These are phyloP conservation scores for Drosophila nannoptera DNA, from an alignment of 1,140 invertebrate genomes.

Conservation along the genomic window DNA sequence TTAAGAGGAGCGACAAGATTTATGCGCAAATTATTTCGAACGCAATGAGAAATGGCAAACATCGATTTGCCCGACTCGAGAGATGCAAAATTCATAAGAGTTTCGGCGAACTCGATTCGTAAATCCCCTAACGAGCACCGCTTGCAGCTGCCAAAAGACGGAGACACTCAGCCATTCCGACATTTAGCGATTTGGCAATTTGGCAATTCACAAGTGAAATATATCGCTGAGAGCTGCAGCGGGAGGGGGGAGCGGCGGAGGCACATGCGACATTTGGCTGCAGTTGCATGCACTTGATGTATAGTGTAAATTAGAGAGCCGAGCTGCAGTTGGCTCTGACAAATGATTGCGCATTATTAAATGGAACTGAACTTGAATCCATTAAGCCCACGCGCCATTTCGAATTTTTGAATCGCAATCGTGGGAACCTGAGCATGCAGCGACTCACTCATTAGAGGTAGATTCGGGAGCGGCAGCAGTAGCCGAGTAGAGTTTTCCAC, in stretches of 20 bases:
- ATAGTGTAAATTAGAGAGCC: constrained; percentile 64
- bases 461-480: not conserved
- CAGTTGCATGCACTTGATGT: constrained; percentile 33
- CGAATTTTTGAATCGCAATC: constrained; percentile 59
- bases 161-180: constrained; percentile 16
- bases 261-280: constrained; percentile 34
- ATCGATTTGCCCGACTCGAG: constrained; percentile 51
- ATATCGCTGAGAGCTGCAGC: constrained; percentile 45
- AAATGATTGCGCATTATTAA: constrained; percentile 67
- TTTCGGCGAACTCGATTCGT: constrained; percentile 28
- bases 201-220: constrained; percentile 70
- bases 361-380: constrained; percentile 28
- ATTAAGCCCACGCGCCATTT: constrained; percentile 37
- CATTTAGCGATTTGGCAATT: constrained; percentile 36
- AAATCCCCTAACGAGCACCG: constrained; percentile 38
- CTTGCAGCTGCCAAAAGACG: constrained; percentile 4
- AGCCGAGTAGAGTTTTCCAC: not conserved
- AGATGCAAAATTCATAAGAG: constrained; percentile 36
- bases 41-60: constrained; percentile 41
- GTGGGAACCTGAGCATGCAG: constrained; percentile 37
- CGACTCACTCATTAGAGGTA: constrained; percentile 15
- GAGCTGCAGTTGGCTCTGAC: constrained; percentile 36
- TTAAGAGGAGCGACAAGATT: constrained; percentile 42
- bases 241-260: constrained; percentile 33
- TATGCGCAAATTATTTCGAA: constrained; percentile 65